These are phyloP conservation scores for Eupithecia insigniata DNA, from an alignment of 2,888 invertebrate species.

Conservation along the genomic window DNA sequence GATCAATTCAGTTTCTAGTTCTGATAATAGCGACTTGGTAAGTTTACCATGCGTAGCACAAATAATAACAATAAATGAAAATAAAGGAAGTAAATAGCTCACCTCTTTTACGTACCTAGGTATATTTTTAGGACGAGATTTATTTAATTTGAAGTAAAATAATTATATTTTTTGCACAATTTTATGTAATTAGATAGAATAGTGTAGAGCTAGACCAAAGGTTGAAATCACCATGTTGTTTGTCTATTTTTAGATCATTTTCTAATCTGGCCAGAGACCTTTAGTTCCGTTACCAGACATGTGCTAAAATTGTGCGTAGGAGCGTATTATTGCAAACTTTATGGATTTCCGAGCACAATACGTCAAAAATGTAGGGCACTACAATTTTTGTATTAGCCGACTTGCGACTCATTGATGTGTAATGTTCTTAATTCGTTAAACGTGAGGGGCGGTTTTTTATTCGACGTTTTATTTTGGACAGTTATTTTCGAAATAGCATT, in stretches of 20 bases:
- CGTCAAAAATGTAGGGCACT: conserved; percentile 39
- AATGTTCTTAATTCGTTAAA: conserved; percentile 36
- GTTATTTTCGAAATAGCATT: too few species aligned
- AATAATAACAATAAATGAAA: neutral
- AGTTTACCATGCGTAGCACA: neutral
- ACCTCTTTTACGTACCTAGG: neutral
- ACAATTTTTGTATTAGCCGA: conserved; percentile 40
- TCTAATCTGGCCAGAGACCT: neutral
- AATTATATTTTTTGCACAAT: neutral
- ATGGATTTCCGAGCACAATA: conserved; percentile 37
- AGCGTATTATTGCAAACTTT: conserved; percentile 44
- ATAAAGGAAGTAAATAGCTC: neutral
- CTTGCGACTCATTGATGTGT: conserved; percentile 33
- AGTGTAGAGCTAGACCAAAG: neutral
- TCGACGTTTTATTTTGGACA: conserved; percentile 12
- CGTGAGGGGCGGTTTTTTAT: conserved; percentile 32
- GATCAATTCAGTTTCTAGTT: neutral
- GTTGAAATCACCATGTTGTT: neutral
- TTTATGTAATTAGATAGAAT: neutral
- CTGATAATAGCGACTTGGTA: neutral
- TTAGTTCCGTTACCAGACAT: conserved; percentile 23
- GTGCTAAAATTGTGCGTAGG: conserved; percentile 42
- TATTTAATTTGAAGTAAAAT: too few species aligned
- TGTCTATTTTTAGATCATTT: neutral
- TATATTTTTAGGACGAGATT: too few species aligned